Base-by-base conservation (phyloP, 1,140 invertebrate genomes). In the Caenorhabditis briggsae region DNA sequence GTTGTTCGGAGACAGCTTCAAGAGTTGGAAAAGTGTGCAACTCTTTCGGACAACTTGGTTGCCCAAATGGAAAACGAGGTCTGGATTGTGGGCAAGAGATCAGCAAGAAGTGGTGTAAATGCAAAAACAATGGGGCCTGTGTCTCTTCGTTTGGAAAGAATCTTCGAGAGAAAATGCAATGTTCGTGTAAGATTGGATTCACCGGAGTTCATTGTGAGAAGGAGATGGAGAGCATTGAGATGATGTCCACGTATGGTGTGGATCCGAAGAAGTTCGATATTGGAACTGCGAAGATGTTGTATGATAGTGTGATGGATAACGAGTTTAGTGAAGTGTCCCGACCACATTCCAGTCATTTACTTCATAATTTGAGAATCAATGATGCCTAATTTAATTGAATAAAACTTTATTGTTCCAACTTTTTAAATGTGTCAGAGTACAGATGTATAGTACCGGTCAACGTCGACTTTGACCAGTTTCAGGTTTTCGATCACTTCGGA, bases 351-450 rank as follows among this genome's bases (percentile, higher is more conserved):
- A 46, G 64, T 43, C 64, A 70, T 70, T 23, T 70, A 5, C 18
- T 70, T 33, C 64, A 70, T 43, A 70, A 70, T 46, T 70, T 70
- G 64, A 70, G n/a, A 18, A 70, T 70, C 18, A 70, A 70, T 70
- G 64, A 70, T 70, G 33, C 33, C 18, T 65, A 18, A 65, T 2
- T 43, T 43, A 43, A 46, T 18, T 43, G 46, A 58, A 18, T 58
- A 20, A 33, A 33, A 2, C 3, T 33, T 33, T 33, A 33, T 33
- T n/a, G n/a, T n/a, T n/a, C n/a, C n/a, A n/a, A n/a, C n/a, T n/a
- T n/a, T n/a, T n/a, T n/a, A n/a, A n/a, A n/a, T n/a, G n/a, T n/a
- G n/a, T n/a, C n/a, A n/a, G n/a, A n/a, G n/a, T n/a, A n/a, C n/a
- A n/a, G n/a, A n/a, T n/a, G n/a, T n/a, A n/a, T n/a, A n/a, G n/a